phyloP scores from a whole-genome alignment of 2,888 invertebrate species.

The Synanthedon tipuliformis region DNA sequence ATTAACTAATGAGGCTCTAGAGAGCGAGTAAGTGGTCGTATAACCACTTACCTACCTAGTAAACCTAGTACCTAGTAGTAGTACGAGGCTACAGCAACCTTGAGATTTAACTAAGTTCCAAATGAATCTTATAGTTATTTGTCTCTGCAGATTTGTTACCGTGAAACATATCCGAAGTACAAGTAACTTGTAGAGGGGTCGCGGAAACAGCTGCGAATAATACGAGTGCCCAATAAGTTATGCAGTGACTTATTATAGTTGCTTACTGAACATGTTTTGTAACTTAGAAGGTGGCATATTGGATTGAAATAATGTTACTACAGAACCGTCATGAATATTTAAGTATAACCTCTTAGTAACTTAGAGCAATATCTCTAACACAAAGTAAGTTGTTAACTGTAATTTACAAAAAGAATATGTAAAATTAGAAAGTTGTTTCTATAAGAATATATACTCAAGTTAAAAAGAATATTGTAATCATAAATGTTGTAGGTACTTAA shows the following conservation, averaged over 20 bases:
- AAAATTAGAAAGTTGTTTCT: neutral
- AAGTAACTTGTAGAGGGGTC: constrained; percentile 20
- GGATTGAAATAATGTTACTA: constrained; percentile 5
- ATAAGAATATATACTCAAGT: too few species aligned
- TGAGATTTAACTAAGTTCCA: too few species aligned
- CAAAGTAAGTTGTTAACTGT: neutral
- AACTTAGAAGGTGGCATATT: constrained; percentile 7
- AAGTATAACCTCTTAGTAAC: too few species aligned
- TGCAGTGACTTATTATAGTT: constrained; percentile 1
- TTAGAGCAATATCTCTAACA: neutral
- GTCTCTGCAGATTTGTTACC: neutral
- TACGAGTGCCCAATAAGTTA: constrained; percentile 11
- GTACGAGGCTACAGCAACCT: too few species aligned
- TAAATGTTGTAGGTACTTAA: too few species aligned
- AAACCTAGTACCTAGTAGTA: too few species aligned
- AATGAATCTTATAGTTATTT: neutral
- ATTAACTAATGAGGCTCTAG: too few species aligned
- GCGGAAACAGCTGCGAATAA: constrained; percentile 25
- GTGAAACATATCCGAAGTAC: constrained; percentile 8
- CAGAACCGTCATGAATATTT: too few species aligned
- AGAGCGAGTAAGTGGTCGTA: too few species aligned
- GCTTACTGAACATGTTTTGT: constrained; percentile 1
- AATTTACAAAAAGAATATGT: neutral
- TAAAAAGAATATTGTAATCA: too few species aligned
- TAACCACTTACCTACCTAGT: too few species aligned